phyloP scores from a whole-genome alignment of 2,113 vertebrate species.

The Mobula birostris region DNA sequence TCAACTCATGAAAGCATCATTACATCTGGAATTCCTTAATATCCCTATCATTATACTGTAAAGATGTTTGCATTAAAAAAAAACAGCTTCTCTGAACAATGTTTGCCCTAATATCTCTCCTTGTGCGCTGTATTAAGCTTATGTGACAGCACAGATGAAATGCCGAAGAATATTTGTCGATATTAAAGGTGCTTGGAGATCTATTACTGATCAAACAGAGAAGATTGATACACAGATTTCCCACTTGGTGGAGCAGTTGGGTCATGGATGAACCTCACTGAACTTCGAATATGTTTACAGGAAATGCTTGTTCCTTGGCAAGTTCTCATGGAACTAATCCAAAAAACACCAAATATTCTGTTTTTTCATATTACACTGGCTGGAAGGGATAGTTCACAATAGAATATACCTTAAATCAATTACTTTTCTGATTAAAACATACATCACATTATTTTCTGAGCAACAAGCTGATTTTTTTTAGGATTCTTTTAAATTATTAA shows the following conservation, averaged over 20 bases:
- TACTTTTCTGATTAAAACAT: not conserved
- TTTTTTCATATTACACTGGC: not conserved
- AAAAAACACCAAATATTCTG: not conserved
- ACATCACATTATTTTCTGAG: not conserved
- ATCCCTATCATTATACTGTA: too few species aligned
- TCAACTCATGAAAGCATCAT: too few species aligned
- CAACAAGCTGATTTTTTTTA: not conserved
- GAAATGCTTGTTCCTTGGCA: not conserved
- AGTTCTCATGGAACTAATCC: not conserved
- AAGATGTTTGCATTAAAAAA: too few species aligned
- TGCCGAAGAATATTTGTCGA: too few species aligned
- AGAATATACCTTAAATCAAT: not conserved
- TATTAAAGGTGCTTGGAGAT: too few species aligned
- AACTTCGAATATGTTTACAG: not conserved
- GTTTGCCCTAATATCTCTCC: too few species aligned
- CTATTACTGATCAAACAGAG: too few species aligned
- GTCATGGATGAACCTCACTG: not conserved
- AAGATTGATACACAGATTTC: not conserved
- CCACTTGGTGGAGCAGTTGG: conserved; percentile 16
- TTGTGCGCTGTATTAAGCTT: too few species aligned
- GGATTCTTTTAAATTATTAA: not conserved
- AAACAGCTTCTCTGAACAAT: too few species aligned
- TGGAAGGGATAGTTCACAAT: not conserved
- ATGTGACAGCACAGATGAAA: too few species aligned
- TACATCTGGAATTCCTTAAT: too few species aligned